These are phyloP conservation scores for Manacus vitellinus DNA, from an alignment of 2,113 vertebrate species.

Conservation along the genomic window DNA sequence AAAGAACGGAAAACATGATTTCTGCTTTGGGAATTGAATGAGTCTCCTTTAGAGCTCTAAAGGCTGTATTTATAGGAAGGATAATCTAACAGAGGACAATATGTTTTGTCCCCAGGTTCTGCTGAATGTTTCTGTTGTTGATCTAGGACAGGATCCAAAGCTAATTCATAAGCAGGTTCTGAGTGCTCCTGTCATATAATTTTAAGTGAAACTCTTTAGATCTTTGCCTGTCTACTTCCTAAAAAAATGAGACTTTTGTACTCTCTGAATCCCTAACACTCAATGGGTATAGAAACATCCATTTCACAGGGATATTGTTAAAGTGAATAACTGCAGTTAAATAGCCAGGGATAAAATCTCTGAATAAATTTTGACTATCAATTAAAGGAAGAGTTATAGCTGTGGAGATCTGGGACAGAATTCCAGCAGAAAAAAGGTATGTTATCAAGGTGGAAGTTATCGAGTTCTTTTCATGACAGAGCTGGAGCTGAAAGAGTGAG, in stretches of 20 bases:
- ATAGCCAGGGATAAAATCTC: neutral
- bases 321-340: neutral
- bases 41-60: neutral
- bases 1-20: slow-evolving; percentile 51
- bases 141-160: slow-evolving; percentile 5
- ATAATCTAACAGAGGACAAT: slow-evolving; percentile 41
- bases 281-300: neutral
- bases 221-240: neutral
- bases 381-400: neutral
- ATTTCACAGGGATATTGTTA: neutral
- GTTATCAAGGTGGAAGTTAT: neutral
- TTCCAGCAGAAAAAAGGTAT: neutral
- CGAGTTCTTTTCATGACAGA: neutral
- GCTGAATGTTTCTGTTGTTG: slow-evolving; percentile 36
- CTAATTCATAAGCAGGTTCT: slow-evolving; percentile 28
- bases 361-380: neutral
- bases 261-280: neutral
- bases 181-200: neutral
- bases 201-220: slow-evolving; percentile 9
- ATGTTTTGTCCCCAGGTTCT: slow-evolving; percentile 50
- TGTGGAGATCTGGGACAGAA: neutral
- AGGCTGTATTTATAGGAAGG: slow-evolving; percentile 53
- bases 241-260: neutral
- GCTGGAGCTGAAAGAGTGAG: neutral
- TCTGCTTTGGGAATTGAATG: slow-evolving; percentile 49